phyloP scores from a whole-genome alignment of 2,797 vertebrate genomes.

The Enteromius fasciolatus region DNA sequence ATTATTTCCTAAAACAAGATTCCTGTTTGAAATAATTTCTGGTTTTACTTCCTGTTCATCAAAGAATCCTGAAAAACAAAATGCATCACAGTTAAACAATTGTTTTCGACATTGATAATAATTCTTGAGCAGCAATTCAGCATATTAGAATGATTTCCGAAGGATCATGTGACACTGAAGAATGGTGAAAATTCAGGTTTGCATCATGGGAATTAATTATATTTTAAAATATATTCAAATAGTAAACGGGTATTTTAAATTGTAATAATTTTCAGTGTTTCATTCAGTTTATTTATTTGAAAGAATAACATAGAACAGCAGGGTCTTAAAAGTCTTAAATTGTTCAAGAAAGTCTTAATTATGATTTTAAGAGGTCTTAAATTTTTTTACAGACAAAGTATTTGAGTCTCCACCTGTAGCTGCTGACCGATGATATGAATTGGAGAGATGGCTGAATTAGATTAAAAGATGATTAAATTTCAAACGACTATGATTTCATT shows the following conservation, averaged over 20 bases:
- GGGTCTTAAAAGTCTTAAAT: too few relatives aligned
- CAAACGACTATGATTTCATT: too few relatives aligned
- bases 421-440: too few relatives aligned
- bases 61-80: not conserved
- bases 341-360: too few relatives aligned
- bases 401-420: too few relatives aligned
- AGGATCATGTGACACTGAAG: not conserved
- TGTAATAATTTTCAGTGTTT: not conserved
- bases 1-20: not conserved
- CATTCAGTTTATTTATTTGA: too few relatives aligned
- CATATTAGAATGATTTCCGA: not conserved
- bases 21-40: not conserved
- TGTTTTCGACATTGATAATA: not conserved
- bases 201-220: not conserved
- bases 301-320: too few relatives aligned
- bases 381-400: too few relatives aligned
- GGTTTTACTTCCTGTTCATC: not conserved
- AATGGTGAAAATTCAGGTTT: not conserved
- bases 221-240: not conserved
- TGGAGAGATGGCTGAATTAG: too few relatives aligned
- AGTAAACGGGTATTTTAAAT: not conserved
- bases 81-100: not conserved
- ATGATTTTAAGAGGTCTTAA: too few relatives aligned
- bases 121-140: not conserved
- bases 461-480: too few relatives aligned